phyloP scores from a whole-genome alignment of 2,888 invertebrate genomes.

The Noctua pronuba region DNA sequence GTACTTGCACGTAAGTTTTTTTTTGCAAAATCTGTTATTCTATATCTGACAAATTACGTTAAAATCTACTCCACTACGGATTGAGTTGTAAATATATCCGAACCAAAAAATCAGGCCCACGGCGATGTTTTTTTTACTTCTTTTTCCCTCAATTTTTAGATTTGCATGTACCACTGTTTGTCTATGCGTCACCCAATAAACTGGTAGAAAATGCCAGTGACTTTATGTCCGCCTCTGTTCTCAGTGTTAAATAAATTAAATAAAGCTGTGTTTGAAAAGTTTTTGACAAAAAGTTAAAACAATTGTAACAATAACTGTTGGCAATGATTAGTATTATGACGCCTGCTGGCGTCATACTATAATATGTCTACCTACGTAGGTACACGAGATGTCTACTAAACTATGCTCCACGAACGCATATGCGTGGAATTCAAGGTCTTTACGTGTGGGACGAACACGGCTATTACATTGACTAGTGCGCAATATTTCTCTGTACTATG shows the following conservation, averaged over 20 bases:
- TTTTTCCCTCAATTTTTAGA: neutral
- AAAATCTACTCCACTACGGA: too few species aligned
- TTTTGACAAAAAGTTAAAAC: neutral
- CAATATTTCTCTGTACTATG: neutral
- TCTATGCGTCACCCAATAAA: neutral
- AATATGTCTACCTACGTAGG: neutral
- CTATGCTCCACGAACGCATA: slow-evolving; percentile 16
- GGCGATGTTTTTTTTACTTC: neutral
- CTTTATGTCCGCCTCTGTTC: neutral
- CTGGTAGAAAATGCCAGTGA: neutral
- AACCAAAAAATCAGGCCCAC: neutral
- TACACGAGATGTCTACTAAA: neutral
- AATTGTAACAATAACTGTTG: slow-evolving; percentile 8
- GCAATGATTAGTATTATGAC: slow-evolving; percentile 1
- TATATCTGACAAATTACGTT: neutral
- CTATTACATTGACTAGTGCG: slow-evolving; percentile 2
- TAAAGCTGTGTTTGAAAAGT: neutral
- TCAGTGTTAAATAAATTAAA: neutral
- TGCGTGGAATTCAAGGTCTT: slow-evolving; percentile 20
- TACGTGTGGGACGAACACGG: neutral
- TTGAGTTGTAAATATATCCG: neutral
- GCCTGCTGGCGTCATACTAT: slow-evolving; percentile 4
- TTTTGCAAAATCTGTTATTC: too few species aligned
- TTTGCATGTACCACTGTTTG: neutral
- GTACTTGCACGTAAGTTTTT: too few species aligned